Base-by-base conservation (phyloP, 2,113 vertebrate genomes). In the Numida meleagris region DNA sequence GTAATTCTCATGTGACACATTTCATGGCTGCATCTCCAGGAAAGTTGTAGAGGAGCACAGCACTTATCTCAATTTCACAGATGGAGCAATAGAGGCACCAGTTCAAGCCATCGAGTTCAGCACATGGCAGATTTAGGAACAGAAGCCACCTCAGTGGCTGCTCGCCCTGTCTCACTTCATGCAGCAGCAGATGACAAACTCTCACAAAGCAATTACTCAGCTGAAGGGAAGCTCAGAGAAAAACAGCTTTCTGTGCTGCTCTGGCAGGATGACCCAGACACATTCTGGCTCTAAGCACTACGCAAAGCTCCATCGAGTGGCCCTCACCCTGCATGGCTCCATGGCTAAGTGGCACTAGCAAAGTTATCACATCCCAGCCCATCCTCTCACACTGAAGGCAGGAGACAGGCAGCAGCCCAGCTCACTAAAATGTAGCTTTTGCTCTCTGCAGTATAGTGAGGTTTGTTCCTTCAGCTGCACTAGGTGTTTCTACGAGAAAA, bases 111-210 rank as follows among this genome's bases (percentile, higher is more conserved):
- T 21, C n/a, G 34, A n/a, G 14, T 73, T 80, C 46, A 63, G 84
- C 53, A 43, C 48, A n/a, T 2, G 65, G 63, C 73, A 81, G 29
- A 14, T 72, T 34, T 50, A 53, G 61, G 82, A 78, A 51, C 70
- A 48, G 80, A 31, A 84, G 71, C 55, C 5, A 1, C 70, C 66
- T 51, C 17, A 2, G 58, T 46, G 62, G 43, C 86, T 67, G 46
- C 86, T 86, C 0, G 0, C 33, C 66, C 70, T 50, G 20, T 73
- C 14, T 61, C 36, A 29, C 53, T 48, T 48, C 38, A 43, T 24
- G 42, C 84, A 83, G 59, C 84, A 83, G 61, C 84, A 77, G 73
- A 62, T 73, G 80, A 84, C 59, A 75, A 71, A 15, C 65, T 62
- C n/a, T 61, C 70, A 62, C 77, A 40, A 25, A 87, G 70, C 45